A percentile compares a stretch with the other conserved stretches of the same genome.
phyloP scores from a whole-genome alignment of 2,888 invertebrate species.

The Apomyelois bistriatella region DNA sequence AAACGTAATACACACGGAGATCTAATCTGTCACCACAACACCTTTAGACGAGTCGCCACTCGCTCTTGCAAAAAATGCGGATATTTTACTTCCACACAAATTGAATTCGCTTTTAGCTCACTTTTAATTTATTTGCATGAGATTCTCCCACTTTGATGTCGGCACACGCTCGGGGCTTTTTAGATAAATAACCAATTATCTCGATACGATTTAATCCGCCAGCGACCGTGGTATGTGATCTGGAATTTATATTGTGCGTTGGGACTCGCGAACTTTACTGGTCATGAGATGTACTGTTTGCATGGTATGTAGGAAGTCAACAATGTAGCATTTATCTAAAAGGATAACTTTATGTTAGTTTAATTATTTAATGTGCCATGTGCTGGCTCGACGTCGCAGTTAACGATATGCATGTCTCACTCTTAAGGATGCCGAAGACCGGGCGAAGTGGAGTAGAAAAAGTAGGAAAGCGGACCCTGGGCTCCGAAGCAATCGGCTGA shows the following conservation, averaged over 20 bases:
- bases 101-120: conserved; percentile 67
- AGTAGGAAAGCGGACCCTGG: no score
- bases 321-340: background rate
- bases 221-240: conserved; percentile 40
- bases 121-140: conserved; percentile 73
- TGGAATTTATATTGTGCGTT: conserved; percentile 34
- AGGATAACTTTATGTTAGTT: background rate
- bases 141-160: conserved; percentile 61
- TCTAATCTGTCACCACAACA: conserved; percentile 1
- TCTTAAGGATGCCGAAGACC: no score
- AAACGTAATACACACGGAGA: background rate
- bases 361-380: no score
- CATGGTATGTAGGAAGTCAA: background rate
- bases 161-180: conserved; percentile 50
- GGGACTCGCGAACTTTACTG: conserved; percentile 28
- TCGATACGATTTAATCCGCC: conserved; percentile 55
- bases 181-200: conserved; percentile 74
- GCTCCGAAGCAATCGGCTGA: no score
- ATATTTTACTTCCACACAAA: conserved; percentile 61
- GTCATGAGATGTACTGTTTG: conserved; percentile 19
- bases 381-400: no score
- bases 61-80: conserved; percentile 3
- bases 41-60: background rate
- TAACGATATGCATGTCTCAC: no score
- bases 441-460: no score